Evolutionary conservation across 2,797 vertebrate genomes (phyloP), one percentile per base, ranked within the genome.

Genomic region (Hemibagrus guttatus): DNA sequence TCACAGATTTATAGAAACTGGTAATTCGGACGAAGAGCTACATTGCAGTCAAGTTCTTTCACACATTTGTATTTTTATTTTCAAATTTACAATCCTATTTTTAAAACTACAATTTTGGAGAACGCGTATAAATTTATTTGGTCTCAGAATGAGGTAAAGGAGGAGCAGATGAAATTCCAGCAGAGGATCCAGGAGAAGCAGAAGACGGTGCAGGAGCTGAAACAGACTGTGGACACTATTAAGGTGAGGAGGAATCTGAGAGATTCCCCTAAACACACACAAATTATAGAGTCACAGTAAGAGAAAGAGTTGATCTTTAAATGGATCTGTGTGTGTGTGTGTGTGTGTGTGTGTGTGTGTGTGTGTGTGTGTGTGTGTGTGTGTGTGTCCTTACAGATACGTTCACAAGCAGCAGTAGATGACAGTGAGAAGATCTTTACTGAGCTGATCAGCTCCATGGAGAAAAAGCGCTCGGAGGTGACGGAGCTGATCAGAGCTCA

Each of bases 371-470:
- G 58, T 31, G n/a, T 46, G 46, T 49, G 42, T 74, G 39, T 54
- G 4, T 76, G 49, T 19, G n/a, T 54, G 7, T 28, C 6, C 79
- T 82, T 49, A 82, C 16, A 82, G 80, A 23, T 0, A 2, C 23
- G 19, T 64, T 35, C 80, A n/a, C 58, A 82, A 49, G 14, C 0
- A 64, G 49, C 81, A 78, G 81, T 52, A 58, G 69, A 87, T 72
- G 81, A 87, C 17, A 66, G 56, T 39, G 46, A 74, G 58, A 64
- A 0, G 31, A 82, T 74, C 74, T 81, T 54, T 72, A 72, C 82
- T 83, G 61, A 63, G 39, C 26, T 72, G 86, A 81, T 81, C 35
- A 35, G 59, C 21, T 46, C 19, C 23, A 61, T 81, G 56, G 54
- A 79, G 76, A 79, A 79, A 79, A 79, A 56, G 46, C 46, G 46